A percentile compares a stretch with the other conserved stretches of the same genome.
Evolutionary conservation across 2,888 invertebrate species (phyloP).

Genomic region (Heliconius erato): DNA sequence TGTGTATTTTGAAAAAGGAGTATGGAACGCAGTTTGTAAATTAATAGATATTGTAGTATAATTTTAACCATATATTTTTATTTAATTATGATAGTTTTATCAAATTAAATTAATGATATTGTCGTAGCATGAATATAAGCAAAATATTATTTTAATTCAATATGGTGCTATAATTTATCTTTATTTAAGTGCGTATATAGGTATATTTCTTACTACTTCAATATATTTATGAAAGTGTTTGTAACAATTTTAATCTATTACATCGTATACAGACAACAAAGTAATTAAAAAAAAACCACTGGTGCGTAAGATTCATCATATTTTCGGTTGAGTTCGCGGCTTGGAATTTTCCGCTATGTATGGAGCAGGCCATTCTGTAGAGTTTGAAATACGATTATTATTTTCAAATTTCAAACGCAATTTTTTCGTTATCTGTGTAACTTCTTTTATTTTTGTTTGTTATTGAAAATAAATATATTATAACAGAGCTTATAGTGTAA

Average conservation of each 20-base stretch:
- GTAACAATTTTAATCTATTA: not conserved
- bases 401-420: not conserved
- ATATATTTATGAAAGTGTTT: not conserved
- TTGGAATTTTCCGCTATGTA: constrained; percentile 1
- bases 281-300: constrained; percentile 35
- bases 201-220: not conserved
- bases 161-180: not conserved
- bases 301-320: constrained; percentile 32
- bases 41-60: no score
- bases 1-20: no score
- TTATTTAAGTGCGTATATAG: not conserved
- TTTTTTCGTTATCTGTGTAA: not conserved
- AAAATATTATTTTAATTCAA: not conserved
- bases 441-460: not conserved
- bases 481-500: no score
- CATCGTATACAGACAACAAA: constrained; percentile 10
- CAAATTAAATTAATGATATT: not conserved
- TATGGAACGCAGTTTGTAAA: no score
- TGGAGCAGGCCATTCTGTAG: constrained; percentile 15
- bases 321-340: constrained; percentile 30
- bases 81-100: not conserved
- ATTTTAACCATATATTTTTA: no score
- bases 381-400: constrained; percentile 7
- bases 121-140: not conserved
- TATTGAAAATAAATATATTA: not conserved